Evolutionary conservation across 2,888 invertebrate genomes (phyloP), one percentile per base, ranked within the genome.

Genomic region (Catocala fraxini): DNA sequence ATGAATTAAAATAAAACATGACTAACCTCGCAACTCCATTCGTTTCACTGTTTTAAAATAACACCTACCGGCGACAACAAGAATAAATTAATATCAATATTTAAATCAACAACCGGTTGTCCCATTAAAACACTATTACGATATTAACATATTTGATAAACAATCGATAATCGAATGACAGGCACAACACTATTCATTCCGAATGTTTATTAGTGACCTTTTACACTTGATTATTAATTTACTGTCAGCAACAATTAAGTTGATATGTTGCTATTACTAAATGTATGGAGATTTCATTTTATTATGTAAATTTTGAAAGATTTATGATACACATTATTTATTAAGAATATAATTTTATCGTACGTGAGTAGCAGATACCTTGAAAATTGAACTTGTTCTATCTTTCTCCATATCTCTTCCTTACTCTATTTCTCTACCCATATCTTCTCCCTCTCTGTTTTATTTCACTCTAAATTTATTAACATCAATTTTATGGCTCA

Each of bases 81-180:
- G 75, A 81, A 82, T 82, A 82, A 75, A 85, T 85, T 83, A 84
- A 86, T 85, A 82, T 82, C 77, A 84, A 85, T 87, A 87, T 87
- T 84, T 82, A 84, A 88, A 79, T 82, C 79, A 75, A 68, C 80
- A 83, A 87, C 87, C 85, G 84, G 85, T 87, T 82, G 84, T 79
- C 84, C 90, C 88, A 90, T 91, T 91, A 92, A 89, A 90, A 87
- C 78, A 82, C 89, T 89, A 89, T 92, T 90, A 91, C 82, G 71
- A 80, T 82, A 91, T 92, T 92, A 87, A 86, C 90, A 92, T 92
- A 89, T 84, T 87, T 85, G 87, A 90, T 89, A 87, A 89, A 90
- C 87, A 85, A 86, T 89, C 87, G 82, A 88, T 89, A 88, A 89
- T 84, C 79, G 82, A 80, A 77, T 73, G 74, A 79, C 79, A 75